Base-by-base conservation (phyloP, 2,888 invertebrate genomes). In the Noctua comes region DNA sequence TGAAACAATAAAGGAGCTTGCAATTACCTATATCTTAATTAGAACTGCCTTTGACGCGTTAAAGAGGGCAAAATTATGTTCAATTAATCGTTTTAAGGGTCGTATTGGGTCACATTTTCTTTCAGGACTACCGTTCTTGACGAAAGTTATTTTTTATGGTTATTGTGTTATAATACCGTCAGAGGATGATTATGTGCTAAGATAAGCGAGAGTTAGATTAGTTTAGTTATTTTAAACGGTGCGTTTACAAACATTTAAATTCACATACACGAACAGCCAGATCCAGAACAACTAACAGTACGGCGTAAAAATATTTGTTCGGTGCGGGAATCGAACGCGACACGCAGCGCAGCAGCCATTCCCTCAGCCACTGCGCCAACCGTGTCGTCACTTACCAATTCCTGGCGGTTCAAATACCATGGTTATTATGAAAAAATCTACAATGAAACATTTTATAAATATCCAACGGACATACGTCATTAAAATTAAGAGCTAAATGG, bases 401-500 rank as follows among this genome's bases (percentile, higher is more conserved):
- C 7, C 0, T n/a, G 13, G 27, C 16, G 2, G 16, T 59, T 59
- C 16, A 27, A 59, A 16, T 27, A 59, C 27, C 59, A 27, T 18
- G 18, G 18, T 31, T 21, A 64, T 36, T 36, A 11, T 10, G 6
- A 21, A 21, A 36, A 3, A 36, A 54, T 0, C 3, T 54, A 6
- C 11, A 66, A 31, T 7, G 6, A 66, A 65, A 31, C 21, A 54
- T 16, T 40, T 51, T 51, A 1, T 3, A 21, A 10, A 40, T 54
- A 4, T n/a, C 13, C 5, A 43, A 62, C 16, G 24, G n/a, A 76
- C 57, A 57, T 46, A 68, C 8, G 21, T 78, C 76, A 78, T 80
- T 86, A 86, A 86, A 86, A 83, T 77, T 75, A 65, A 75, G 68
- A 73, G 18, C 76, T 46, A 73, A 79, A 79, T 77, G 64, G 68